Evolutionary conservation across 2,113 vertebrate genomes (phyloP).

Genomic region (Vulpes ferrilata): DNA sequence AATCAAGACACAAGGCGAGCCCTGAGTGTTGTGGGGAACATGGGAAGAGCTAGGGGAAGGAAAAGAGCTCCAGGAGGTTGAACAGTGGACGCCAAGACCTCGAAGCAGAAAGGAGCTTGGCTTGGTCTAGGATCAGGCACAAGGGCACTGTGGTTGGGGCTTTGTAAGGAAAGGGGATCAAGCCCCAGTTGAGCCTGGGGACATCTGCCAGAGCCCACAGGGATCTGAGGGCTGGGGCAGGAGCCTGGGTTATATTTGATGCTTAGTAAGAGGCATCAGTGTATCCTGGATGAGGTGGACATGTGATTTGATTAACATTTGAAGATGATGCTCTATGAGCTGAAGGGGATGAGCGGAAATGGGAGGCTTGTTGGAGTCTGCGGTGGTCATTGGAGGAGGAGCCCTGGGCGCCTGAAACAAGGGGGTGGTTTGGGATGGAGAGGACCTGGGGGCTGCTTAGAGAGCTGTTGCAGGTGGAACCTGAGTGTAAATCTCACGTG

Average conservation of each 20-base stretch:
- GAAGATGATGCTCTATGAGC: background rate
- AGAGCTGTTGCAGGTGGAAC: background rate
- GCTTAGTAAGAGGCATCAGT: background rate
- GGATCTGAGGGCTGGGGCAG: background rate
- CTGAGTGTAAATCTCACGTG: background rate
- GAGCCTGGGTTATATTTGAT: background rate
- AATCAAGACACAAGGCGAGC: background rate
- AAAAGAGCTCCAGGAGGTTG: background rate
- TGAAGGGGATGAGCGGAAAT: too few species aligned
- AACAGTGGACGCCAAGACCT: accelerated
- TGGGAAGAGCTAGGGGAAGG: background rate
- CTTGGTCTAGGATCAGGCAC: background rate
- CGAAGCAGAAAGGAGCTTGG: background rate
- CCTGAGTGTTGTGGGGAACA: background rate
- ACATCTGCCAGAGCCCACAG: background rate
- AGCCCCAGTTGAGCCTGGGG: background rate
- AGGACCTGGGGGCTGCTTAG: background rate
- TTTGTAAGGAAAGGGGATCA: too few species aligned
- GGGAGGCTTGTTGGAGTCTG: background rate
- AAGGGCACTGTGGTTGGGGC: background rate
- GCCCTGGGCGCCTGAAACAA: background rate
- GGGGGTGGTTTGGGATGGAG: background rate
- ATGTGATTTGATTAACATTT: background rate
- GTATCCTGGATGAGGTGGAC: background rate
- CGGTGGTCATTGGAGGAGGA: accelerated